Evolutionary conservation across 1,140 invertebrate species (phyloP).

Genomic region (Lucilia sericata): DNA sequence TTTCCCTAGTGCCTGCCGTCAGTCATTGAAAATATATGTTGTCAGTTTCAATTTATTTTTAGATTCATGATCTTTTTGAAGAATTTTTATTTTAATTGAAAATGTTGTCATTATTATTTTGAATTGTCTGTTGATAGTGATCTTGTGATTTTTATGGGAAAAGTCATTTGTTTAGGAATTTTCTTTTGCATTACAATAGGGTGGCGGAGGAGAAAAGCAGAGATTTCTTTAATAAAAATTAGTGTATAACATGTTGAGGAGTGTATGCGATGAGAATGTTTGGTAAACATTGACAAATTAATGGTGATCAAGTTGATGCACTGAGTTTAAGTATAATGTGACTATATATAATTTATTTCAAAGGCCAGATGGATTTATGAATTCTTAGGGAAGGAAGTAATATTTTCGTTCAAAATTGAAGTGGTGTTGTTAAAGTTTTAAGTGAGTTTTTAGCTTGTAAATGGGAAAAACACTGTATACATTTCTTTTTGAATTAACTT

Average conservation of each 20-base stretch:
- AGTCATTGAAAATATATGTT: neutral
- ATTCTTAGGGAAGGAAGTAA: no score
- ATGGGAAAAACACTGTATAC: no score
- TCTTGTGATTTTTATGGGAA: conserved; percentile 20
- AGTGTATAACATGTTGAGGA: neutral
- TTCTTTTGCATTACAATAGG: no score
- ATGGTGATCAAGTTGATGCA: neutral
- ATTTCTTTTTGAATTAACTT: neutral
- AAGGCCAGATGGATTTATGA: no score
- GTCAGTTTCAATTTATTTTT: neutral
- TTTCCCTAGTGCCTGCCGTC: neutral
- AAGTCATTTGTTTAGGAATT: conserved; percentile 24
- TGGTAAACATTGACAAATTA: neutral
- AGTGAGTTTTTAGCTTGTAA: no score
- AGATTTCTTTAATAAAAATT: no score
- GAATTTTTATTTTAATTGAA: conserved; percentile 8
- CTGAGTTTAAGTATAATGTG: no score
- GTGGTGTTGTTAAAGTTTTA: no score
- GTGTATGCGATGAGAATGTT: neutral
- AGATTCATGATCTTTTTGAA: neutral
- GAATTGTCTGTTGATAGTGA: conserved; percentile 10
- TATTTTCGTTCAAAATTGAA: no score
- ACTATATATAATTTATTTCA: no score
- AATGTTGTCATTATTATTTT: conserved; percentile 16
- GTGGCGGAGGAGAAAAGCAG: no score